phyloP scores from a whole-genome alignment of 2,888 invertebrate genomes.

The Dichetophora obliterata region DNA sequence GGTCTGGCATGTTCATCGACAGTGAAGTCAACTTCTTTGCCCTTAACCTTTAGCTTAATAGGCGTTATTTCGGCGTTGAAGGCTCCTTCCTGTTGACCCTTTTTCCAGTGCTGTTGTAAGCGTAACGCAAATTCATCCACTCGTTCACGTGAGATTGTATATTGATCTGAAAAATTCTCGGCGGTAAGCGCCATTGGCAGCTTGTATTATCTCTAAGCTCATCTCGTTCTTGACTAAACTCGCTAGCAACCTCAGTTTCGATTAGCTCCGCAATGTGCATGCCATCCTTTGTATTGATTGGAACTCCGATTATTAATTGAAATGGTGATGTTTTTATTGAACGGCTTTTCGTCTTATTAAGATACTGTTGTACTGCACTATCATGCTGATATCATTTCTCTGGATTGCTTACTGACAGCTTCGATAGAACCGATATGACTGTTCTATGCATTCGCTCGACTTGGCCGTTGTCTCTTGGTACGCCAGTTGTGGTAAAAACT shows the following conservation, averaged over 20 bases:
- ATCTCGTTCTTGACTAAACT: background rate
- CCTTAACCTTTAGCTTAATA: constrained; percentile 86
- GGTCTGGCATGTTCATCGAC: constrained; percentile 84
- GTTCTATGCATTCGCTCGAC: background rate
- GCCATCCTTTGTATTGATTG: no score
- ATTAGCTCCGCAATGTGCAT: no score
- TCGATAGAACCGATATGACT: background rate
- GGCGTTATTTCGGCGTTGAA: constrained; percentile 94
- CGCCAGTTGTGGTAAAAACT: background rate
- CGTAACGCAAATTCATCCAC: constrained; percentile 87
- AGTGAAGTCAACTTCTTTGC: constrained; percentile 82
- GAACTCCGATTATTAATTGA: no score
- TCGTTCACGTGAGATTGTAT: constrained; percentile 83
- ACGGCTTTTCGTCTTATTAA: no score
- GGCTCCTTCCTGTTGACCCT: constrained; percentile 87
- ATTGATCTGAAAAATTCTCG: constrained; percentile 91
- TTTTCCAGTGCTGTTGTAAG: constrained; percentile 91
- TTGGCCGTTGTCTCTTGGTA: background rate
- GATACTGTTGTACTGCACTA: background rate
- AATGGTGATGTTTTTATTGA: no score
- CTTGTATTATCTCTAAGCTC: constrained; percentile 69
- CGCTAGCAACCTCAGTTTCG: no score
- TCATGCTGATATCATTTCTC: background rate
- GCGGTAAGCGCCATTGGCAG: constrained; percentile 97
- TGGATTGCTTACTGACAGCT: constrained; percentile 4